Conservation (phyloP, 2,113 vertebrate genomes). For the Laterallus jamaicensis region DNA sequence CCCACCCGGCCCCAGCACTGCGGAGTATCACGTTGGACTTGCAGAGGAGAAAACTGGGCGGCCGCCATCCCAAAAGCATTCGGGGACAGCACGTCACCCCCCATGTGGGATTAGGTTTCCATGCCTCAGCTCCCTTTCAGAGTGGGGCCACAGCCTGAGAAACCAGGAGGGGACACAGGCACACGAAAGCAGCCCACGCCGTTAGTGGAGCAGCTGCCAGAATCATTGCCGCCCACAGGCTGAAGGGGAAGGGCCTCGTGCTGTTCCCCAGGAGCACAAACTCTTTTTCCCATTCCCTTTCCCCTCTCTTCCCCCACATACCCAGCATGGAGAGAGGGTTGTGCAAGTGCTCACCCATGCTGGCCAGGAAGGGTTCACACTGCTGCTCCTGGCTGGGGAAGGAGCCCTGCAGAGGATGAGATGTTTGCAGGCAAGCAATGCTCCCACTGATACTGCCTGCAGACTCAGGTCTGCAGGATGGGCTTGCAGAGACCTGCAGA, state of each 20-base stretch:
- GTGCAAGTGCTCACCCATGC: background rate
- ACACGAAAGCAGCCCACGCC: background rate
- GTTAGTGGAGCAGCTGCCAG: background rate
- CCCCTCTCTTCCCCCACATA: background rate
- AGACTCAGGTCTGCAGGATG: background rate
- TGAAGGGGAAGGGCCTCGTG: background rate
- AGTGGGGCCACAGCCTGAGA: conserved; percentile 19
- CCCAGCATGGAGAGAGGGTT: accelerated
- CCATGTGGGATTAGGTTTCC: background rate
- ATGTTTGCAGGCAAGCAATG: accelerated
- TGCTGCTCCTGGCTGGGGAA: accelerated
- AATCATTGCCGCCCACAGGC: background rate
- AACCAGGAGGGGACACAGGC: background rate
- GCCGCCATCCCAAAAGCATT: background rate
- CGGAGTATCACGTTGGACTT: accelerated
- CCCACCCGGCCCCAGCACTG: background rate
- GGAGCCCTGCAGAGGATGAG: background rate
- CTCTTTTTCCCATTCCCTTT: background rate
- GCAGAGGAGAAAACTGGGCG: background rate
- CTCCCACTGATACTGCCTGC: background rate
- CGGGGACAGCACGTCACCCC: background rate
- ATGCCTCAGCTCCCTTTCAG: background rate
- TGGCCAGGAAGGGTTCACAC: background rate
- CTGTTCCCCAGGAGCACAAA: background rate
- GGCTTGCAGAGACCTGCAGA: background rate